phyloP scores from a whole-genome alignment of 2,888 invertebrate genomes.

The Apamea epomidion region DNA sequence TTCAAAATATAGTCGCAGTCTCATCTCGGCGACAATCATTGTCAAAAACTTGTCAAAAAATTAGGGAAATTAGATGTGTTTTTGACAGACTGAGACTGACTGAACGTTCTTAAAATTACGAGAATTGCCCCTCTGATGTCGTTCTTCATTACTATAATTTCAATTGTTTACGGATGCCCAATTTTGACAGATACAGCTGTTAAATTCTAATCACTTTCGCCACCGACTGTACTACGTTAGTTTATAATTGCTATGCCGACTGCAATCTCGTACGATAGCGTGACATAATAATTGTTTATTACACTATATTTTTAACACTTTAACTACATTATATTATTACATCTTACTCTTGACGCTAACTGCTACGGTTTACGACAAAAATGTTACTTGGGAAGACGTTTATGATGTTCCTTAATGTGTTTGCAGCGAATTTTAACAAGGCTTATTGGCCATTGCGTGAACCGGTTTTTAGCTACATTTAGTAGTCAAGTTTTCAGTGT shows the following conservation, averaged over 20 bases:
- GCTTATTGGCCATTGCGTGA: not conserved
- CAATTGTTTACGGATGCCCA: not conserved
- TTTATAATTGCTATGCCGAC: slow-evolving; percentile 49
- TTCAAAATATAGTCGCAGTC: no score
- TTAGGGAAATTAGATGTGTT: no score
- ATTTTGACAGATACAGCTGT: not conserved
- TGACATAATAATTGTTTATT: slow-evolving; percentile 31
- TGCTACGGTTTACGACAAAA: slow-evolving; percentile 20
- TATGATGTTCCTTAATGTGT: slow-evolving; percentile 6
- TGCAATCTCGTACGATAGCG: slow-evolving; percentile 18
- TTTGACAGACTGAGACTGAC: no score
- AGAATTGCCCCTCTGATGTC: not conserved
- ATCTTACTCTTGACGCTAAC: slow-evolving; percentile 27
- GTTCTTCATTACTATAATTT: not conserved
- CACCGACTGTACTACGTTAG: slow-evolving; percentile 24
- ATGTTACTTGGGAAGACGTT: not conserved
- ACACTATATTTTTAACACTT: slow-evolving; percentile 24
- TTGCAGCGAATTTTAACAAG: slow-evolving; percentile 5
- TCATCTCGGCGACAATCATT: no score
- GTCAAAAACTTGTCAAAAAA: no score
- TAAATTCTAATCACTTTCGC: not conserved
- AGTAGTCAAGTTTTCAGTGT: not conserved
- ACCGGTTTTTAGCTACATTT: slow-evolving; percentile 2
- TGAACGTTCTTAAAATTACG: no score
- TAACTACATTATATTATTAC: slow-evolving; percentile 32